Evolutionary conservation across 2,113 vertebrate genomes (phyloP).

Genomic region (Anarrhichthys ocellatus): DNA sequence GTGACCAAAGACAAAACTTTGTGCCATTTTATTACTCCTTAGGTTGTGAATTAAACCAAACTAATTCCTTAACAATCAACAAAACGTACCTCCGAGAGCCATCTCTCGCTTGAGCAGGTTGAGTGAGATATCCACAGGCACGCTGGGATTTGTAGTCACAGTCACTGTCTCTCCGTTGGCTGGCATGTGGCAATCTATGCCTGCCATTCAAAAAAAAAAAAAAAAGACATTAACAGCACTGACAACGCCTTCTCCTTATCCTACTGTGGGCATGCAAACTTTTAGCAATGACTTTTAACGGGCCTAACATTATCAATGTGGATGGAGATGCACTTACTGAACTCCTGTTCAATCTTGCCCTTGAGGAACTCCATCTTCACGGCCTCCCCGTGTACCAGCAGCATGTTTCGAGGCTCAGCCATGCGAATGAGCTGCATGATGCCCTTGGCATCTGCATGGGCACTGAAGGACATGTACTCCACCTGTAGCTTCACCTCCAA

Average conservation of each 20-base stretch:
- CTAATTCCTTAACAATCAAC: neutral
- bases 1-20: neutral
- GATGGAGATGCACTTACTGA: conserved; percentile 81
- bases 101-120: conserved; percentile 3
- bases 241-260: neutral
- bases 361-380: conserved; percentile 98
- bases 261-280: neutral
- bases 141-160: conserved; percentile 1
- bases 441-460: conserved; percentile 96
- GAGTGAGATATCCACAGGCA: conserved; percentile 3
- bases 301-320: neutral
- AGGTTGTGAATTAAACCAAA: neutral
- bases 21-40: neutral
- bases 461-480: conserved; percentile 99
- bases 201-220: neutral
- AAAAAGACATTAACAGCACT: neutral
- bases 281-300: neutral
- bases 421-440: conserved; percentile 99
- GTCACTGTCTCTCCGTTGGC: conserved; percentile 3
- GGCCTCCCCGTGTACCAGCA: conserved; percentile 95
- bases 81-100: conserved; percentile 80
- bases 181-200: conserved; percentile 10
- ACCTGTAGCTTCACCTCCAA: conserved; percentile 98
- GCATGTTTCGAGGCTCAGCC: conserved; percentile 91
- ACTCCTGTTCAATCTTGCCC: conserved; percentile 98